phyloP scores from a whole-genome alignment of 2,113 vertebrate genomes.

The Echinops telfairi region DNA sequence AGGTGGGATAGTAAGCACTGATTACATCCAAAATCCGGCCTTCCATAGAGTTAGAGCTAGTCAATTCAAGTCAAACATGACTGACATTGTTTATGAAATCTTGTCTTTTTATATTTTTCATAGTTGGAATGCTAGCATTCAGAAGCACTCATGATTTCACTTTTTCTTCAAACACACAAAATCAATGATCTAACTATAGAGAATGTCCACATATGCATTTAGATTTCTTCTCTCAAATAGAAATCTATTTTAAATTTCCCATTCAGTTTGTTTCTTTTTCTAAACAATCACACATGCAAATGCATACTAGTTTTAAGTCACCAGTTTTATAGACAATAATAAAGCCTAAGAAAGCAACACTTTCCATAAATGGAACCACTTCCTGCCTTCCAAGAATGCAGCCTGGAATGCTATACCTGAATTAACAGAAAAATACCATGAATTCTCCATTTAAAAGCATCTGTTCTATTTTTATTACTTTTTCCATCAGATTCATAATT shows the following conservation, averaged over 20 bases:
- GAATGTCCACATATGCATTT: conserved; percentile 47
- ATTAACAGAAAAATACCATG: conserved; percentile 15
- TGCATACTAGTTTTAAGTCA: conserved; percentile 44
- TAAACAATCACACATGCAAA: conserved; percentile 6
- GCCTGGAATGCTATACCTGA: not conserved
- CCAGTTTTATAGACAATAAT: conserved; percentile 54
- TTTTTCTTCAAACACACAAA: conserved; percentile 39
- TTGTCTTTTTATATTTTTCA: conserved; percentile 32
- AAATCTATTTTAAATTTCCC: conserved; percentile 36
- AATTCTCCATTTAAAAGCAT: conserved; percentile 33
- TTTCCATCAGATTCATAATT: conserved; percentile 52
- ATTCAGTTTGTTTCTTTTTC: not conserved
- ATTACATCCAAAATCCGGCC: not conserved
- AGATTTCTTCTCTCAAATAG: conserved; percentile 40
- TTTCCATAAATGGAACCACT: not conserved
- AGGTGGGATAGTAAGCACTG: no score
- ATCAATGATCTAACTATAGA: conserved; percentile 55
- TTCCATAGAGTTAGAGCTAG: not conserved
- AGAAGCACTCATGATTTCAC: conserved; percentile 11
- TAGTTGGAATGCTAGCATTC: conserved; percentile 7
- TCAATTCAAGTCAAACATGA: not conserved
- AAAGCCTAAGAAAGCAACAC: conserved; percentile 41
- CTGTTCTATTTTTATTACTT: conserved; percentile 54
- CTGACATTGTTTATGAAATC: not conserved
- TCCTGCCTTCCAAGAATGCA: conserved; percentile 27